phyloP scores from a whole-genome alignment of 2,113 vertebrate genomes.

The Podilymbus podiceps region DNA sequence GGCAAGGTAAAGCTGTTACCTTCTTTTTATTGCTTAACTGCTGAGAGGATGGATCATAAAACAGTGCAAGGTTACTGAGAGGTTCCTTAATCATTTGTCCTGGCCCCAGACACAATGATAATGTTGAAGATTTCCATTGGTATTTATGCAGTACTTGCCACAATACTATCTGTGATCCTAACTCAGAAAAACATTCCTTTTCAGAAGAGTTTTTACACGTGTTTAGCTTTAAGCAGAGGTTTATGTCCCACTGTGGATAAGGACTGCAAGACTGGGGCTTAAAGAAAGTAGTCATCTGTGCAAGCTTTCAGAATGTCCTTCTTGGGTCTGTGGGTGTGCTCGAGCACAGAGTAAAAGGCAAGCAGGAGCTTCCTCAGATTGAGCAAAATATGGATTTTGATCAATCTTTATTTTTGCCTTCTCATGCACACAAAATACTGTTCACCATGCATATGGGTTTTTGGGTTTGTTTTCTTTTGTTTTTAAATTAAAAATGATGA shows the following conservation, averaged over 20 bases:
- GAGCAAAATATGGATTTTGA: not conserved
- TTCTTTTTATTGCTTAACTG: not conserved
- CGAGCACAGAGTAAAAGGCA: not conserved
- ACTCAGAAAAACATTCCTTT: not conserved
- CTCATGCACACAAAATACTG: not conserved
- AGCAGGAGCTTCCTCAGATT: not conserved
- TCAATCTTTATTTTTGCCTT: not conserved
- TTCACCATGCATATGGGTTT: not conserved
- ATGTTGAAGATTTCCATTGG: not conserved
- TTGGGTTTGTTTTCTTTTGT: not conserved
- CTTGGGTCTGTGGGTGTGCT: not conserved
- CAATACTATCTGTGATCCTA: not conserved
- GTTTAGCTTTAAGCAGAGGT: not conserved
- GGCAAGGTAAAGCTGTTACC: not conserved
- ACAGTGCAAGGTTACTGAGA: not conserved
- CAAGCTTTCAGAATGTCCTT: not conserved
- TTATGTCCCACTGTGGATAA: not conserved
- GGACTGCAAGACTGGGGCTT: not conserved
- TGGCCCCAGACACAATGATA: not conserved
- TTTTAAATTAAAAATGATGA: not conserved
- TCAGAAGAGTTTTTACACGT: not conserved
- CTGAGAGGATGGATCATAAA: not conserved
- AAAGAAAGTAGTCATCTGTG: not conserved
- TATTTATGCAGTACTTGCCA: not conserved
- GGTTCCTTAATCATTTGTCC: constrained; percentile 20